phyloP scores from a whole-genome alignment of 2,797 vertebrate species.

The Pterois miles region DNA sequence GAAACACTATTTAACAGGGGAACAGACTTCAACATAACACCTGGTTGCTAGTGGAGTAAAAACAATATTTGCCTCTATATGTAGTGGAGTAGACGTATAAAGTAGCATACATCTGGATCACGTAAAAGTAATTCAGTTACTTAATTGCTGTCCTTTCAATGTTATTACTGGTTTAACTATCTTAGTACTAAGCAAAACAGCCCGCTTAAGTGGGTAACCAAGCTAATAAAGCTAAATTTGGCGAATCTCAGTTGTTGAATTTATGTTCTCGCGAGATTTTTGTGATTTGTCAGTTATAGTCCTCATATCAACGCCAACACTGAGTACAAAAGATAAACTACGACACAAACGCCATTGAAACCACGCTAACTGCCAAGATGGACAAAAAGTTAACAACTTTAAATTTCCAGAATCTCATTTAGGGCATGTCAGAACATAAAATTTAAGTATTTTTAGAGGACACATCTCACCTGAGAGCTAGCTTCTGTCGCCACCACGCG shows the following conservation, averaged over 20 bases:
- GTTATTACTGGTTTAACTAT: too few species aligned
- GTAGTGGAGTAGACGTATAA: too few species aligned
- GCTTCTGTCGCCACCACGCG: conserved; percentile 69
- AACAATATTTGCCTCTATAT: not conserved
- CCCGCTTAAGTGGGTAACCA: not conserved
- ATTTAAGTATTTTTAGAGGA: fast-evolving
- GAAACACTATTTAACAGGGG: too few species aligned
- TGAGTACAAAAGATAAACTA: not conserved
- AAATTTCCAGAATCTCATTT: fast-evolving
- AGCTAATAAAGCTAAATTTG: not conserved
- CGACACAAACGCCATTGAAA: not conserved
- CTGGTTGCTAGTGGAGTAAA: not conserved
- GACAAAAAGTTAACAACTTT: too few species aligned
- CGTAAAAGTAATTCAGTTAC: not conserved
- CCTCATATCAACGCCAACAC: not conserved
- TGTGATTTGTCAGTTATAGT: too few species aligned
- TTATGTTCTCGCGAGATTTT: too few species aligned
- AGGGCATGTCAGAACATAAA: not conserved
- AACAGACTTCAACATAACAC: not conserved
- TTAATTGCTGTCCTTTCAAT: not conserved
- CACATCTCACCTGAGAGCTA: not conserved
- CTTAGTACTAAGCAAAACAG: not conserved
- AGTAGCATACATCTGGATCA: not conserved
- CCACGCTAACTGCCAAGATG: not conserved
- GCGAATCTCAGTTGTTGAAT: too few species aligned